phyloP scores from a whole-genome alignment of 2,113 vertebrate species.

The Amphilophus citrinellus region DNA sequence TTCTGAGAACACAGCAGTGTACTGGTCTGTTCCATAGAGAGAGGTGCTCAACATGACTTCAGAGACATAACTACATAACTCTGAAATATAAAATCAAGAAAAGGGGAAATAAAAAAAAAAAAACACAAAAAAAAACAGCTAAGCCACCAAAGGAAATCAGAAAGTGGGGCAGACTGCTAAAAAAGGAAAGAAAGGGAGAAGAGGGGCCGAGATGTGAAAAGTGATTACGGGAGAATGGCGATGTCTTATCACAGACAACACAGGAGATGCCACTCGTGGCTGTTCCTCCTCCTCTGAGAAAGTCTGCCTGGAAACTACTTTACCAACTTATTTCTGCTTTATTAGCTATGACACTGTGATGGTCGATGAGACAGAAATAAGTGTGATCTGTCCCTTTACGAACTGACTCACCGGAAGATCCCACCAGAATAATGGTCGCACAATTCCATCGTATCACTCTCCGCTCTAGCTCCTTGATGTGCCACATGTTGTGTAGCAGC shows the following conservation, averaged over 20 bases:
- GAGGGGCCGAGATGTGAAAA: not conserved
- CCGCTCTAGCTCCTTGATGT: not conserved
- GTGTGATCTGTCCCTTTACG: not conserved
- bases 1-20: constrained; percentile 42
- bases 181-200: not conserved
- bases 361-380: not conserved
- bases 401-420: not conserved
- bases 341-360: not conserved
- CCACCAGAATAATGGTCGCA: not conserved
- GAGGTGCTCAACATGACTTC: not conserved
- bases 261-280: not conserved
- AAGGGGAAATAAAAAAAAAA: not conserved
- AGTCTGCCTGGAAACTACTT: not conserved
- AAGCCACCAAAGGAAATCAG: not conserved
- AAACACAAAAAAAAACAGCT: not conserved
- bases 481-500: not conserved
- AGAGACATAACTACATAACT: not conserved
- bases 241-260: not conserved
- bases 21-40: not conserved
- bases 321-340: not conserved
- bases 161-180: constrained; percentile 29
- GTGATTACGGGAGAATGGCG: not conserved
- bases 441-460: not conserved
- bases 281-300: constrained; percentile 4
- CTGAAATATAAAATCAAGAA: constrained; percentile 12